Evolutionary conservation across 1,140 invertebrate species (phyloP), one percentile per base, ranked within the genome.

Genomic region (Ctenoplectra terminalis): DNA sequence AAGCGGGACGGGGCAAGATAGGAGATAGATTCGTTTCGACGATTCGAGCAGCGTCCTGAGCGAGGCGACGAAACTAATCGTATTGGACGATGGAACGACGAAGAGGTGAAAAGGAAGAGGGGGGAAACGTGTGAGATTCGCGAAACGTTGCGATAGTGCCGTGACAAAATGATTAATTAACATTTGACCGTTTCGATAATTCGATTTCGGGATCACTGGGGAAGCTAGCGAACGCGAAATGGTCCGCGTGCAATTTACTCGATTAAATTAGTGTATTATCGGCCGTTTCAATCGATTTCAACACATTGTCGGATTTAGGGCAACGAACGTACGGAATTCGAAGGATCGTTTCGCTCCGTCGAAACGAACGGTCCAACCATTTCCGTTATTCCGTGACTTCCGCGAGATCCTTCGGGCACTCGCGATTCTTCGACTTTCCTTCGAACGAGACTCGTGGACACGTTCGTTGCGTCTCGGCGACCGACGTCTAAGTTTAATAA

Each of bases 181-280:
- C 56, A 46, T 54, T 70, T 46, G 48, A 85, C 78, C 60, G 29
- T 81, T 72, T 54, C 29, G 56, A 23, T 71, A 75, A 83, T 81
- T 80, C 61, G 61, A 74, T 61, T 79, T 26, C 50, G 20, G 31
- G 23, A 34, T 26, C 48, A 60, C 37, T 37, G 26, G 34, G n/a
- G 61, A 43, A 17, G 26, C 23, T 23, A 15, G 26, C 23, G 26
- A 26, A 34, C 4, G 29, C n/a, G 40, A 43, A 71, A 52, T 66
- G 63, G 73, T 1, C 52, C 63, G 58, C 26, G 52, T 48, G 58
- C 75, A 69, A 85, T 75, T 79, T 50, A 64, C 63, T 70, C 74
- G 80, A 87, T 87, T 86, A 72, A 86, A 87, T 87, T 86, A 86
- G 56, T 60, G 75, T 58, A 69, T 85, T 85, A 82, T 86, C 83